Evolutionary conservation across 2,888 invertebrate species (phyloP).

Genomic region (Andrena flavipes): DNA sequence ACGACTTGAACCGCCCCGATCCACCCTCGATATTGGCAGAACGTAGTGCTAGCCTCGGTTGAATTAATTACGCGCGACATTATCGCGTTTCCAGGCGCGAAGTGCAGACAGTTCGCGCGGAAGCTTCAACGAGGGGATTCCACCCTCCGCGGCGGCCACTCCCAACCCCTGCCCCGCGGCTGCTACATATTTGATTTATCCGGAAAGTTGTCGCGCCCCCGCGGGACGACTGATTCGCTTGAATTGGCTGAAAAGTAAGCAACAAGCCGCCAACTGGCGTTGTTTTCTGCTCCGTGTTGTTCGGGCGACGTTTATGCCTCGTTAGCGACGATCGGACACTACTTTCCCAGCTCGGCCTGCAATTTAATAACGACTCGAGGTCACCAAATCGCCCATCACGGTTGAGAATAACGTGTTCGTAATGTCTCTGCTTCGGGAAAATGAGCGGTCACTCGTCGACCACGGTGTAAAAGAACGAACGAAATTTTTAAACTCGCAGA

Average conservation of each 20-base stretch:
- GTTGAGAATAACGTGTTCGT: no score
- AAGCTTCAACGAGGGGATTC: conserved; percentile 54
- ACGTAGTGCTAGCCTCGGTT: conserved; percentile 49
- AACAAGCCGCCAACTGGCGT: conserved; percentile 55
- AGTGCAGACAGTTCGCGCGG: conserved; percentile 55
- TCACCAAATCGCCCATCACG: not conserved
- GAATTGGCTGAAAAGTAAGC: conserved; percentile 64
- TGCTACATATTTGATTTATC: conserved; percentile 71
- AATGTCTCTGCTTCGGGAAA: no score
- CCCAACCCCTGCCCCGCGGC: conserved; percentile 13
- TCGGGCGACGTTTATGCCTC: conserved; percentile 47
- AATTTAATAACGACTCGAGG: conserved; percentile 42
- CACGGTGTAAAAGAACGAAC: no score
- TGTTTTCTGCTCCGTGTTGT: conserved; percentile 47
- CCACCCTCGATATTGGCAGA: conserved; percentile 28
- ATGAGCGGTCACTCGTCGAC: no score
- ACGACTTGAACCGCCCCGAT: conserved; percentile 1
- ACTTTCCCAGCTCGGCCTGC: not conserved
- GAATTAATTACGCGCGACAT: conserved; percentile 71
- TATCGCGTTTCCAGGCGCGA: conserved; percentile 65
- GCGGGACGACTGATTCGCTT: conserved; percentile 42
- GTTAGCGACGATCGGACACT: conserved; percentile 47
- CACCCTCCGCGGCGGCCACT: conserved; percentile 14
- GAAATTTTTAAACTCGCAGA: no score
- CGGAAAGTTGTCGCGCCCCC: conserved; percentile 59